Evolutionary conservation across 1,140 invertebrate species (phyloP), one percentile per base, ranked within the genome.

Genomic region (Drosophila persimilis): DNA sequence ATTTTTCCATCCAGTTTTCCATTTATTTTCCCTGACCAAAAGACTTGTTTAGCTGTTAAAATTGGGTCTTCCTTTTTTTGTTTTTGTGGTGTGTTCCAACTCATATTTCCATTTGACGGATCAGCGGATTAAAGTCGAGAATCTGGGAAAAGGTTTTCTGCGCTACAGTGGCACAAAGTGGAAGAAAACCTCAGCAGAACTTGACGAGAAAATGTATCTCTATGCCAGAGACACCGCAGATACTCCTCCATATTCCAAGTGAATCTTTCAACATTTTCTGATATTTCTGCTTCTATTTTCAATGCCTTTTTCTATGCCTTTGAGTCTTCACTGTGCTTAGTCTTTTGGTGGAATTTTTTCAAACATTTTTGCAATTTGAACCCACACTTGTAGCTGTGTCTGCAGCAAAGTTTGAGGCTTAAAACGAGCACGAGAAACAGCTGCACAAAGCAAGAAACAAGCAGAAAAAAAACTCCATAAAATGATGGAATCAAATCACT

Each of bases 71-170:
- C 35, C 39, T 51, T n/a, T 47, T 66, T 24, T 70, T n/a, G 54
- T 60, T 41, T 60, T 52, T 26, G 48, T 39, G 45, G 53, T 41
- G 20, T 41, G 55, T 8, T 50, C 60, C 47, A 70, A 78, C 80
- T 84, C 66, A 84, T 79, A 84, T 84, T 79, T 75, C 59, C 66
- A 84, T 84, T 83, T 84, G 65, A 50, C 58, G 63, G 55, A 39
- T 39, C 31, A 59, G 58, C 31, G 75, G 80, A 84, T 84, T 84
- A 84, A 79, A 72, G 56, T 58, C 44, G 51, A 75, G 59, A 44
- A 22, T 57, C 35, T 22, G 45, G 53, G 26, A 20, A 67, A 53
- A 9, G 35, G 39, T 17, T 57, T 46, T 52, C 22, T 26, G 43
- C 7, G 46, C 20, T 52, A 72, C 51, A 15, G 24, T 66, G 55